phyloP scores from a whole-genome alignment of 2,113 vertebrate genomes.

The Nibea coibor region DNA sequence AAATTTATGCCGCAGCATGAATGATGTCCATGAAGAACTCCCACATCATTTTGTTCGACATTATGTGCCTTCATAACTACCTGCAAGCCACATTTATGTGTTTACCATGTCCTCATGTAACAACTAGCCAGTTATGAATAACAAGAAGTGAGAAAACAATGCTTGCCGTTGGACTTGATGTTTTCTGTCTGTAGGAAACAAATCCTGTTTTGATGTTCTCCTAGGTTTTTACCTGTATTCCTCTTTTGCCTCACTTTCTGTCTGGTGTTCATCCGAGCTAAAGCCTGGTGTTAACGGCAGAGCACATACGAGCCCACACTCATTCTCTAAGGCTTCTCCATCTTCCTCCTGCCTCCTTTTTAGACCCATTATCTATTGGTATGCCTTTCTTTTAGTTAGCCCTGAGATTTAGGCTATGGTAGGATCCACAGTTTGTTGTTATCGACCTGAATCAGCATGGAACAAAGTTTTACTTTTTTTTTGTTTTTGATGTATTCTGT shows the following conservation, averaged over 20 bases:
- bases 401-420: constrained; percentile 2
- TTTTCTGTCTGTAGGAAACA: constrained; percentile 23
- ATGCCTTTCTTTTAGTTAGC: constrained; percentile 9
- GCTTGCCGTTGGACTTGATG: not conserved
- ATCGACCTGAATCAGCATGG: not conserved
- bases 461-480: not conserved
- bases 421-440: constrained; percentile 12
- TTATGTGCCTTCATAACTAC: constrained; percentile 44
- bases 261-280: constrained; percentile 56
- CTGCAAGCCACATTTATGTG: constrained; percentile 27
- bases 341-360: constrained; percentile 46
- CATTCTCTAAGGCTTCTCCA: constrained; percentile 62
- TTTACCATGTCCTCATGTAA: constrained; percentile 29
- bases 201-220: constrained; percentile 35
- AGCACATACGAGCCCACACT: constrained; percentile 55
- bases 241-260: constrained; percentile 46
- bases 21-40: constrained; percentile 15
- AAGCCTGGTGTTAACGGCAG: constrained; percentile 61
- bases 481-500: not conserved
- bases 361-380: constrained; percentile 17
- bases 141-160: not conserved
- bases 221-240: constrained; percentile 24
- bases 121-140: constrained; percentile 22
- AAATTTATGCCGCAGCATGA: not conserved
- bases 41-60: constrained; percentile 38